Base-by-base conservation (phyloP, 1,140 invertebrate species). In the Battus philenor region DNA sequence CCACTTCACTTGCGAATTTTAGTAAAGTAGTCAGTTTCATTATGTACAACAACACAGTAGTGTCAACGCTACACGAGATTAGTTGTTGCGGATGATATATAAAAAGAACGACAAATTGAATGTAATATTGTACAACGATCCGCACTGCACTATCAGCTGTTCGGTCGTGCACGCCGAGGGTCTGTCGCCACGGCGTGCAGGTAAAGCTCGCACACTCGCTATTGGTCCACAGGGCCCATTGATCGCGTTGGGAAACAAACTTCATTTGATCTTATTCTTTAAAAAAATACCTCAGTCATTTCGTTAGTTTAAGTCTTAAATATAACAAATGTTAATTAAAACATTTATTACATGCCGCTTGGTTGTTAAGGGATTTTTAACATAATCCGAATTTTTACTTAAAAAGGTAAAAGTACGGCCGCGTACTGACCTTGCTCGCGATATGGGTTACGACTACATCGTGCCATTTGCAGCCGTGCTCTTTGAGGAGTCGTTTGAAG, bases 391-490 rank as follows among this genome's bases (percentile, higher is more conserved):
- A 31, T 44, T 13, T 39, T 43, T 44, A 46, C 18, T 27, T 7
- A 45, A 24, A 30, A 22, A 39, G 39, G 26, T 29, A 26, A 34
- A 41, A 49, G 24, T 50, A 44, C 20, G 13, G 4, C 4, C 18
- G 33, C 31, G 46, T 38, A 79, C 79, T 78, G 71, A 82, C 79
- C 79, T 85, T 81, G 62, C 77, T 64, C 46, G 63, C 54, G 26
- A 77, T 59, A 50, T 63, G 61, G 49, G 63, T 66, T 84, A 81
- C 7, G 79, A 48, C 24, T n/a, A 87, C 53, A 59, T 86, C 78
- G 51, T 84, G 75, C 86, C 84, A 86, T 56, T 74, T 77, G 65
- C 78, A 86, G 9, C 73, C 70, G 57, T 82, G 74, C 43, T 86
- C 79, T 65, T 83, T 80, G 20, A 86, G 69, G 54, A 85, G 81